Evolutionary conservation across 1,140 invertebrate species (phyloP), one percentile per base, ranked within the genome.

Genomic region (Dendrolimus kikuchii): DNA sequence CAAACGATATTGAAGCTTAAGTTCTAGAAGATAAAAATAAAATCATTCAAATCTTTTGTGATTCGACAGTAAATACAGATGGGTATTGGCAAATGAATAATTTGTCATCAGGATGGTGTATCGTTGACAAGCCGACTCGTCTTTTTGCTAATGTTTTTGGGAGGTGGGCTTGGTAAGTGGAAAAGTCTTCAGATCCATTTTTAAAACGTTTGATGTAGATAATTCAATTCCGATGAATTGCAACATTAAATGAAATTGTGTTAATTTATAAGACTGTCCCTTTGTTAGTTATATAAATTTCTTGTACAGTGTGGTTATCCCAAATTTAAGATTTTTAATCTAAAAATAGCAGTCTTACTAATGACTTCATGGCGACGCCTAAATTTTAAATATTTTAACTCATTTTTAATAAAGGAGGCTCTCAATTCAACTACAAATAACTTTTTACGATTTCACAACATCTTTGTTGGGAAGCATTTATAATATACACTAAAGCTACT

Each of bases 61-160:
- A 49, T 59, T 59, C 44, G 38, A 43, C 7, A 6, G 6, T 44
- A 57, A 47, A 62, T 46, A n/a, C 46, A 50, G 46, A 57, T 59
- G 62, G 56, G 55, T 59, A 66, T 71, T 63, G 71, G 67, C 67
- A 70, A 69, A 64, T 62, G 71, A 63, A 78, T 73, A 77, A 85
- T 83, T 85, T 83, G 75, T 85, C 81, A 83, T 81, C 63, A 62
- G 55, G 51, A 61, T 66, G 64, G 62, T 69, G 64, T 71, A 59
- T 66, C 68, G 80, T 72, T 78, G 78, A 85, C 75, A 63, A 66
- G 54, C 42, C 67, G 79, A 69, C 71, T 77, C 55, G 58, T 43
- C 54, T 48, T 57, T 60, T 60, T 64, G 65, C 57, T 68, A 58
- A 62, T 62, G 56, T 47, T 56, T 62, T 59, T 52, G 60, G 50